Conservation (phyloP, 2,888 invertebrate genomes). For the Cataglyphis altisquamis region DNA sequence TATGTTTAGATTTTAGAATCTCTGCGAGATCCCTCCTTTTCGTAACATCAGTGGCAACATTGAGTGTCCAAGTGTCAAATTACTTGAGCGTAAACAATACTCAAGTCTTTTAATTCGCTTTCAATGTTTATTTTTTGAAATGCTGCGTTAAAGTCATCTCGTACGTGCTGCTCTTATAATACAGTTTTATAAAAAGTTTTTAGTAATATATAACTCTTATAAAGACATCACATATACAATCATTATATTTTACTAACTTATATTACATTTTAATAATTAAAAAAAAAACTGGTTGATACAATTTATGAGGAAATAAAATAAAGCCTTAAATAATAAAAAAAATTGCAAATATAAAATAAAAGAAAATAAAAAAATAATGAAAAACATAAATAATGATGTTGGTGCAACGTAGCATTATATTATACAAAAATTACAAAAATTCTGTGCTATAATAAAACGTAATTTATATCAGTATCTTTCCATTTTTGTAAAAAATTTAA, state of each 20-base stretch:
- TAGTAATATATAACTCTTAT: neutral
- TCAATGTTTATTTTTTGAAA: neutral
- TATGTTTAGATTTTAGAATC: conserved; percentile 83
- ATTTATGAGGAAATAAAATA: neutral
- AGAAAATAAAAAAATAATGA: too few relatives aligned
- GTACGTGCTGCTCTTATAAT: neutral
- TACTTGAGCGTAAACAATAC: conserved; percentile 62
- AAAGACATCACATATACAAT: neutral
- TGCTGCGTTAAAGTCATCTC: neutral
- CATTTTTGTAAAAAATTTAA: too few relatives aligned
- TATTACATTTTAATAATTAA: neutral
- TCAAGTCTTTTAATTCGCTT: conserved; percentile 3
- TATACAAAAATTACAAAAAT: neutral
- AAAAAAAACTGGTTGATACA: neutral
- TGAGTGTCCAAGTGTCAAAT: conserved; percentile 77
- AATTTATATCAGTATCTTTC: too few relatives aligned
- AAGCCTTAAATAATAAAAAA: neutral
- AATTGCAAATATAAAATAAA: neutral
- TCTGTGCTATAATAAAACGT: neutral
- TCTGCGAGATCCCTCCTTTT: conserved; percentile 70
- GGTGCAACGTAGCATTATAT: too few relatives aligned
- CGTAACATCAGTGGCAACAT: conserved; percentile 51
- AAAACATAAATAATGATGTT: neutral
- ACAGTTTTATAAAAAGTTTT: neutral
- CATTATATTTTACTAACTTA: neutral